phyloP scores from a whole-genome alignment of 2,113 vertebrate species.

The Vanacampus margaritifer region DNA sequence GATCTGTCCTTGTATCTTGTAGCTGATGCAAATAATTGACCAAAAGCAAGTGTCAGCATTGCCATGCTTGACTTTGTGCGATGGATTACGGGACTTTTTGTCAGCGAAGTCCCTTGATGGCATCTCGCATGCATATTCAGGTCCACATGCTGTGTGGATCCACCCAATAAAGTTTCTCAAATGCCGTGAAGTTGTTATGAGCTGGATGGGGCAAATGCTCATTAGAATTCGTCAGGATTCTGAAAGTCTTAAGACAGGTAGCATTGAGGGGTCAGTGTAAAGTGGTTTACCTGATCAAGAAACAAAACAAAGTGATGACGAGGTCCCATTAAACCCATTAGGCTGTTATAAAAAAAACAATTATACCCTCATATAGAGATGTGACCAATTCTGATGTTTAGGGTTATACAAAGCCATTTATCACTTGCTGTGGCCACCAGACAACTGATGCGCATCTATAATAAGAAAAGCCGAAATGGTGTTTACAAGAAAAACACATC shows the following conservation, averaged over 20 bases:
- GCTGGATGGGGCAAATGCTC: slow-evolving; percentile 1
- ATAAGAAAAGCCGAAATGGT: slow-evolving; percentile 54
- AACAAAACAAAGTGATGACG: slow-evolving; percentile 4
- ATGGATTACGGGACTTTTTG: slow-evolving; percentile 18
- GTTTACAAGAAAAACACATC: slow-evolving; percentile 59
- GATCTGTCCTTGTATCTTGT: slow-evolving; percentile 3
- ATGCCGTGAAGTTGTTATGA: slow-evolving; percentile 15
- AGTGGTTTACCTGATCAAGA: slow-evolving; percentile 22
- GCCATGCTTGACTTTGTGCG: slow-evolving; percentile 24
- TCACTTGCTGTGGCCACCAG: slow-evolving; percentile 22
- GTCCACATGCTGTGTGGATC: slow-evolving; percentile 19
- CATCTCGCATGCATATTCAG: slow-evolving; percentile 32
- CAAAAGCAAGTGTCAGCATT: slow-evolving; percentile 47
- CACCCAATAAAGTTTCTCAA: slow-evolving; percentile 34
- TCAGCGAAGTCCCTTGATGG: slow-evolving; percentile 11
- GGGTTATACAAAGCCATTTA: slow-evolving; percentile 4
- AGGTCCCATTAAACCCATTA: not conserved
- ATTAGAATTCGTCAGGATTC: slow-evolving; percentile 15
- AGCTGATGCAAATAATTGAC: slow-evolving; percentile 26
- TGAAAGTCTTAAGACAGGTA: slow-evolving; percentile 8
- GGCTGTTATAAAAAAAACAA: not conserved
- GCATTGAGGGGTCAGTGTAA: slow-evolving; percentile 8
- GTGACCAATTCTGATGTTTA: not conserved
- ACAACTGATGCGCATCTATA: slow-evolving; percentile 49
- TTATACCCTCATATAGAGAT: not conserved